phyloP scores from a whole-genome alignment of 2,797 vertebrate genomes.

The Chaetodon trifasciatus region DNA sequence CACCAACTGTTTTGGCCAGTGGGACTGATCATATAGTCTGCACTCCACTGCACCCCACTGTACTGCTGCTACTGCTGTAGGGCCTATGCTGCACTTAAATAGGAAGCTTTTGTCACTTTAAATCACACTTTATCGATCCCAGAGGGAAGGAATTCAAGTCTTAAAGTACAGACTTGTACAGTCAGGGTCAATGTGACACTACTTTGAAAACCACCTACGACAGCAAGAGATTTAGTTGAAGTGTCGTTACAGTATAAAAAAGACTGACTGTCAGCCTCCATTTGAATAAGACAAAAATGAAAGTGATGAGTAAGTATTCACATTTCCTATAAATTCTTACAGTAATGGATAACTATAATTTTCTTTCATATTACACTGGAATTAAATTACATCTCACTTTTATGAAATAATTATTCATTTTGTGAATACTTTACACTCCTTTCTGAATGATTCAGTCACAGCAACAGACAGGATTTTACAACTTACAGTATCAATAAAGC shows the following conservation, averaged over 20 bases:
- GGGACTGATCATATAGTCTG: conserved; percentile 19
- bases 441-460: too few species aligned
- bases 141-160: not conserved
- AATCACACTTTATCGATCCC: conserved; percentile 24
- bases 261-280: not conserved
- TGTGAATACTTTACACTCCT: too few species aligned
- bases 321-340: not conserved
- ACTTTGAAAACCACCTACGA: conserved; percentile 9
- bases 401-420: not conserved
- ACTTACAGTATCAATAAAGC: not conserved
- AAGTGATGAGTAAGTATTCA: not conserved
- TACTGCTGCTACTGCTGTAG: conserved; percentile 12
- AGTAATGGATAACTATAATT: not conserved
- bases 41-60: conserved; percentile 12
- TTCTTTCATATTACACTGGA: not conserved
- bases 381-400: not conserved
- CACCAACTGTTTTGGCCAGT: conserved; percentile 10
- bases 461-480: not conserved
- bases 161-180: not conserved
- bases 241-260: not conserved
- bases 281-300: not conserved
- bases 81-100: conserved; percentile 8
- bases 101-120: conserved; percentile 21
- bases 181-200: conserved; percentile 1
- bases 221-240: not conserved